These are phyloP conservation scores for Drosophila ustulata DNA, from an alignment of 2,888 invertebrate genomes.

Conservation along the genomic window DNA sequence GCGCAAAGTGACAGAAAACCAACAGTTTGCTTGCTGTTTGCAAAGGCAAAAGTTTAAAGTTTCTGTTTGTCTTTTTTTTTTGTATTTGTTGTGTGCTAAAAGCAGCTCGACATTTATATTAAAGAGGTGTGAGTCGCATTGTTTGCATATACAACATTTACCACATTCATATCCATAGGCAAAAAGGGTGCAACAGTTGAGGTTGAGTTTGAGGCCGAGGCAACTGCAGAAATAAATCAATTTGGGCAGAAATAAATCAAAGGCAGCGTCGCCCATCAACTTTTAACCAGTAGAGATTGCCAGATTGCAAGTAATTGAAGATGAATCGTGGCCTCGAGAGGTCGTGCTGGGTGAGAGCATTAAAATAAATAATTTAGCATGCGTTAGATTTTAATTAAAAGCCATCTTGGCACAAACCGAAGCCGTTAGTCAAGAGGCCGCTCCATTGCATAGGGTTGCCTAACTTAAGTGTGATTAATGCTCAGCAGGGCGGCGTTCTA, in stretches of 20 bases:
- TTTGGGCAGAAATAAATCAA: constrained; percentile 50
- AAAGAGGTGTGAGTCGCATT: constrained; percentile 20
- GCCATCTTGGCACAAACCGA: constrained; percentile 38
- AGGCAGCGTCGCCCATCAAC: constrained; percentile 5
- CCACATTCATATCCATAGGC: constrained; percentile 6
- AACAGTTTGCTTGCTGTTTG: constrained; percentile 5
- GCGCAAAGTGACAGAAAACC: constrained; percentile 31
- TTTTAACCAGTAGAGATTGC: constrained; percentile 17
- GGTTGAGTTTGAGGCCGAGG: neutral
- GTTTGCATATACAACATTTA: constrained; percentile 11
- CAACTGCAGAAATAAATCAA: constrained; percentile 36
- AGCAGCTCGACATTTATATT: constrained; percentile 26
- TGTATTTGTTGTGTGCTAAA: constrained; percentile 2
- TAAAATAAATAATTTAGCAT: constrained; percentile 58
- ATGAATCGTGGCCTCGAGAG: constrained; percentile 10
- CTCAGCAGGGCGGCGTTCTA: constrained; percentile 46
- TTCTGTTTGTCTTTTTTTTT: constrained; percentile 15
- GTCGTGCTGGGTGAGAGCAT: constrained; percentile 12
- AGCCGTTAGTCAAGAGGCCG: constrained; percentile 49
- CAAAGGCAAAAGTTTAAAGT: constrained; percentile 22
- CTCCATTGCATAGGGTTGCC: constrained; percentile 53
- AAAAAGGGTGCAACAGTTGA: constrained; percentile 30
- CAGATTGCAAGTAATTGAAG: constrained; percentile 30
- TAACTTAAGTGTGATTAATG: constrained; percentile 74
- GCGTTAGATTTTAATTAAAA: constrained; percentile 61